Evolutionary conservation across 2,797 vertebrate genomes (phyloP), one percentile per base, ranked within the genome.

Genomic region (Sebastes matsubarae): DNA sequence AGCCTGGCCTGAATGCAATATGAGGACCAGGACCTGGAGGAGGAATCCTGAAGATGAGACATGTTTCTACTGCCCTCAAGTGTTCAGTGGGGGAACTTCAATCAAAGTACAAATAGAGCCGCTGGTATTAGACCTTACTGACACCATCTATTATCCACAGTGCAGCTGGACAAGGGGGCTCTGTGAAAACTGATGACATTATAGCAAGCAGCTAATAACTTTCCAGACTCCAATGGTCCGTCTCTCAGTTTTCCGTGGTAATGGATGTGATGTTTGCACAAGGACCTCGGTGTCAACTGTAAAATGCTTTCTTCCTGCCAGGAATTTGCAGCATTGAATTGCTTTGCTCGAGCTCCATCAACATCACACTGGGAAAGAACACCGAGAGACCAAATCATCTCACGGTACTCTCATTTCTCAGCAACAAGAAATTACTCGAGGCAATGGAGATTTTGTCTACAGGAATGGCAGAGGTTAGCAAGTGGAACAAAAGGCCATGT

Each of bases 11-110:
- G 91, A 89, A 88, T 86, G 80, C 82, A 75, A 54, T 65, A 84
- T 68, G 75, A 88, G 75, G 70, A 82, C 72, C 54, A 65, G 30
- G 14, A 46, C 54, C 12, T 34, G 1, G 58, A 76, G 66, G 61
- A 68, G 61, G 69, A 57, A 6, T 1, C 22, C 6, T 42, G 11
- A 4, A 2, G 25, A 81, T 67, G 12, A 73, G 29, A 67, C 52
- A 78, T 81, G 32, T 88, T 83, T 90, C 85, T 92, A 92, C 93
- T 95, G 92, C 93, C 94, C 87, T 80, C 94, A 77, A 85, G 92
- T 91, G 94, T 58, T 69, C 68, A 32, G 1, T 0, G 12, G 25
- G 11, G 74, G 80, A 87, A 91, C 50, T 74, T 8, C 75, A 61
- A 4, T 0, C 3, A 18, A 11, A 14, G 55, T 7, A 30, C 6